Base-by-base conservation (phyloP, 2,113 vertebrate species). In the Zosterops pallidus region DNA sequence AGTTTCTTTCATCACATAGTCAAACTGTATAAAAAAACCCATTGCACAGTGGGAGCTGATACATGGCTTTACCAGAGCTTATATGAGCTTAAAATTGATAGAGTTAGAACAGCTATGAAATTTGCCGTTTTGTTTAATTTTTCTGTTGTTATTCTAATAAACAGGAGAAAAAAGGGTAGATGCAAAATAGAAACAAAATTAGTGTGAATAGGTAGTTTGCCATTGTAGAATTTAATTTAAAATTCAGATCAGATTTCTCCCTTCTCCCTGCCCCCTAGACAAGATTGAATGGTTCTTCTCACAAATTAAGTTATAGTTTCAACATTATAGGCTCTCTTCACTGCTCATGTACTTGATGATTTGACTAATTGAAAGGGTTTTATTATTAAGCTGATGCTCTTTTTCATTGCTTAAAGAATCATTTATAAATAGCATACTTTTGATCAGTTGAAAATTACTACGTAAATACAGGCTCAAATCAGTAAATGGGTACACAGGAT, bases 1-100 rank as follows among this genome's bases (percentile, higher is more conserved):
- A 98, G 95, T 74, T 96, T 65, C 89, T 94, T 94, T 95, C 91
- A 89, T 94, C 90, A 77, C 74, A 95, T 77, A 95, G 57, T 92
- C 94, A 96, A 84, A 96, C 49, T 82, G 78, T 72, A 94, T 72
- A 74, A 97, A 93, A 94, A 84, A 65, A 92, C 56, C 68, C 76
- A 74, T 65, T 55, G 83, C 87, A 78, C 59, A 63, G 90, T 44
- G 56, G 53, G 78, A 96, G 16, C 68, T 74, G 52, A 80, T 69
- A 33, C 31, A 57, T 44, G 67, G 84, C 69, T 93, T 86, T 89
- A 74, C 65, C 49, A 72, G 60, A 81, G 39, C 75, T 89, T 75
- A 52, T 53, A 91, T 55, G 65, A 50, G 71, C 53, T 94, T 91
- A 92, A 94, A 89, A 91, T 79, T 93, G 81, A 63, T 77, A 70